These are phyloP conservation scores for Spea hammondii DNA, from an alignment of 2,797 vertebrate genomes.

Conservation along the genomic window DNA sequence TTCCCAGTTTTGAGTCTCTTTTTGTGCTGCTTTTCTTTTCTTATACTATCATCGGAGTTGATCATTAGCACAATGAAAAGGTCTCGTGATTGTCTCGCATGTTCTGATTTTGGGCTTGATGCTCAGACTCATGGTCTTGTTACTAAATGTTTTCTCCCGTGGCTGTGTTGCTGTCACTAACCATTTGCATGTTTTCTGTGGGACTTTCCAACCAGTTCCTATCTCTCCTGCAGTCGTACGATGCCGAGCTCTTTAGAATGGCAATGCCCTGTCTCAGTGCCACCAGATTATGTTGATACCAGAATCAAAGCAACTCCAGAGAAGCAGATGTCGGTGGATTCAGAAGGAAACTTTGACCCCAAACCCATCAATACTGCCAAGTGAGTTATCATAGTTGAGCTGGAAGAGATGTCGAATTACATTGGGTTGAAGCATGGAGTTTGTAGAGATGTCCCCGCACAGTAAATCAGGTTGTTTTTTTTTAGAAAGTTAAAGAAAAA, in stretches of 20 bases:
- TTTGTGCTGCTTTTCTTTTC: no score
- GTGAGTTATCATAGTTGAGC: constrained; percentile 68
- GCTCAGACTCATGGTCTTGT: constrained; percentile 10
- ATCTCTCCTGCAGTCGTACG: constrained; percentile 84
- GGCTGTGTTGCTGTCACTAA: constrained; percentile 60
- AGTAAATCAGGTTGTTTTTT: no score
- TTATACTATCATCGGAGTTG: no score
- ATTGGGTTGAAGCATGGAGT: not conserved
- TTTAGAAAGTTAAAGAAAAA: no score
- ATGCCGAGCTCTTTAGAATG: constrained; percentile 95
- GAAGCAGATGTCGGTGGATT: constrained; percentile 86
- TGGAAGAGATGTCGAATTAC: not conserved
- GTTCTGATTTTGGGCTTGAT: constrained; percentile 4
- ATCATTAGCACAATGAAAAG: no score
- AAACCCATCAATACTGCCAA: constrained; percentile 89
- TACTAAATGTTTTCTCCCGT: constrained; percentile 51
- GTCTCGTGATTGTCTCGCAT: constrained; percentile 1
- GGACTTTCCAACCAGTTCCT: constrained; percentile 69
- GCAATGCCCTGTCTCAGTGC: constrained; percentile 96
- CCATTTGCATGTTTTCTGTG: constrained; percentile 63
- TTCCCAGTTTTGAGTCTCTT: no score
- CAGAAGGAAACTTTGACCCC: constrained; percentile 96
- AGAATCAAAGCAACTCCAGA: constrained; percentile 81
- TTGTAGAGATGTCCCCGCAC: no score
- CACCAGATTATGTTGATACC: constrained; percentile 92